Evolutionary conservation across 2,888 invertebrate genomes (phyloP).

Genomic region (Pterostichus madidus): DNA sequence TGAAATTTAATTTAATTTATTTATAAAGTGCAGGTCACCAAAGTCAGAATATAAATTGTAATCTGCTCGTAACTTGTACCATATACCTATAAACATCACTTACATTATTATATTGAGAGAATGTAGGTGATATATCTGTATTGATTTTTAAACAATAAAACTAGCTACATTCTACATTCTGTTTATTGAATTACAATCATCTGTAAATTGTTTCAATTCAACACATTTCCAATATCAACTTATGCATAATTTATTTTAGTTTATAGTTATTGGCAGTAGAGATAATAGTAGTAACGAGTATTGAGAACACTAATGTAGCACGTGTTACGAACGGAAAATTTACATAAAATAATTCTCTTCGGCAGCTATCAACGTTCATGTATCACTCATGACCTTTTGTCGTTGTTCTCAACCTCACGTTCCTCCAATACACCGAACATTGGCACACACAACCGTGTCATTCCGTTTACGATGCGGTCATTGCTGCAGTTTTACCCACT

Average conservation of each 20-base stretch:
- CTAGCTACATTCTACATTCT: too few species aligned
- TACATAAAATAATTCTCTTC: constrained; percentile 52
- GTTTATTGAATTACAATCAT: too few species aligned
- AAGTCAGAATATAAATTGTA: too few species aligned
- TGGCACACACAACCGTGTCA: constrained; percentile 23
- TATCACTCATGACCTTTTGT: constrained; percentile 47
- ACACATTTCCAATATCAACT: neutral
- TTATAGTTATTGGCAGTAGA: constrained; percentile 15
- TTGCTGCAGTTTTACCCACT: constrained; percentile 14
- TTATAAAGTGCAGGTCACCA: too few species aligned
- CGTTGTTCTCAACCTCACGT: constrained; percentile 37
- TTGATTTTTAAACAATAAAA: too few species aligned
- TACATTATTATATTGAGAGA: too few species aligned
- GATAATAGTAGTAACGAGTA: constrained; percentile 25
- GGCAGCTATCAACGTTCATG: constrained; percentile 40
- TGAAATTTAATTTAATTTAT: too few species aligned
- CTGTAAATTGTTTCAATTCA: too few species aligned
- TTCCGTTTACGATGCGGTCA: neutral
- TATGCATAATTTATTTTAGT: constrained; percentile 23
- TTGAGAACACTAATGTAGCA: constrained; percentile 50
- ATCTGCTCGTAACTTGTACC: too few species aligned
- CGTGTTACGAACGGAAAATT: constrained; percentile 26
- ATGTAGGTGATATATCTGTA: too few species aligned
- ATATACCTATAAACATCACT: too few species aligned
- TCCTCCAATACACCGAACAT: constrained; percentile 15